These are phyloP conservation scores for Catharus fuscescens DNA, from an alignment of 2,113 vertebrate species.

Conservation along the genomic window DNA sequence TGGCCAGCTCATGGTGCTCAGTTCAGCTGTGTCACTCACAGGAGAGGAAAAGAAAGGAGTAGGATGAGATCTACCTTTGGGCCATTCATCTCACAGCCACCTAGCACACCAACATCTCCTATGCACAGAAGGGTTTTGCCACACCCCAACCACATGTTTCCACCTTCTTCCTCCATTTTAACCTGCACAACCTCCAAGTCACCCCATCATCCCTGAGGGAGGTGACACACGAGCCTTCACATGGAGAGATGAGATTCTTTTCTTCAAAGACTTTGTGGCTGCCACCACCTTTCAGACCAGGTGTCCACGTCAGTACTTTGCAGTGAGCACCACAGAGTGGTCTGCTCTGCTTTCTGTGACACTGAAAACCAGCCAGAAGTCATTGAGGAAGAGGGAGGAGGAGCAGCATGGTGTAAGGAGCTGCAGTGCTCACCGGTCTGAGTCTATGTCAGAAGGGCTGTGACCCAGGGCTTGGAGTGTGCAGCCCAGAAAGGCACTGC, in stretches of 20 bases:
- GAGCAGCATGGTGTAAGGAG: not conserved
- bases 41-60: not conserved
- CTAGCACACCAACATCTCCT: not conserved
- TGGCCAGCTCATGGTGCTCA: not conserved
- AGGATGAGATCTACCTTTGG: not conserved
- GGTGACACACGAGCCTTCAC: not conserved
- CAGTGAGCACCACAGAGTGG: not conserved
- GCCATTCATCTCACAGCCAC: not conserved
- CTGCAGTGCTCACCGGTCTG: fast-evolving
- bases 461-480: not conserved
- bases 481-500: not conserved
- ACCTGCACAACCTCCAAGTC: not conserved
- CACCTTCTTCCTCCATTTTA: not conserved
- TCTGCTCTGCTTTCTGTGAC: not conserved
- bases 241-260: not conserved
- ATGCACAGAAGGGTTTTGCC: not conserved
- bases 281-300: not conserved
- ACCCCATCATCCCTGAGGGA: not conserved
- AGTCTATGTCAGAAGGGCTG: fast-evolving
- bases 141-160: not conserved
- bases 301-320: fast-evolving
- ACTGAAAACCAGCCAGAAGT: not conserved
- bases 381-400: not conserved
- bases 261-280: not conserved
- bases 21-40: not conserved